Conservation (phyloP, 2,888 invertebrate genomes). For the Nomada flava region DNA sequence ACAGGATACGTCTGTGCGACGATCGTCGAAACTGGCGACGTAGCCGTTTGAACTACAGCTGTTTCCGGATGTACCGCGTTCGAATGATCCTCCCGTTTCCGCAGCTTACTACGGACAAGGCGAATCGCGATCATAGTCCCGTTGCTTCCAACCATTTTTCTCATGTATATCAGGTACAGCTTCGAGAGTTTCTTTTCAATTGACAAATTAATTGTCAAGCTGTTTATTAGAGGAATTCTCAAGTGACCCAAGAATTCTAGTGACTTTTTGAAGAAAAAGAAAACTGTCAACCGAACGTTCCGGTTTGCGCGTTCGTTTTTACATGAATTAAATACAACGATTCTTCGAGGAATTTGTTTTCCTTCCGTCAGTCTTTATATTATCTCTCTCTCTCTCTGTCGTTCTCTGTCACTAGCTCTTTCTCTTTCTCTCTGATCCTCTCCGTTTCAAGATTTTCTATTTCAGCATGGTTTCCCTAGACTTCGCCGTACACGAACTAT, state of each 20-base stretch:
- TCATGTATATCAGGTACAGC: slow-evolving; percentile 84
- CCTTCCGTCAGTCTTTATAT: slow-evolving; percentile 55
- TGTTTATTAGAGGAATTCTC: slow-evolving; percentile 70
- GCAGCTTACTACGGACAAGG: slow-evolving; percentile 95
- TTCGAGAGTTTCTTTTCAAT: slow-evolving; percentile 77
- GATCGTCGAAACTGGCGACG: slow-evolving; percentile 75
- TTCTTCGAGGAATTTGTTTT: slow-evolving; percentile 14
- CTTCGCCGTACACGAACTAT: slow-evolving; percentile 16
- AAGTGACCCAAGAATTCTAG: slow-evolving; percentile 71
- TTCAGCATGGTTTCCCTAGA: slow-evolving; percentile 14
- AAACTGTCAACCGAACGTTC: slow-evolving; percentile 8
- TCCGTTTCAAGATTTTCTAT: neutral
- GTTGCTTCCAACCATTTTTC: slow-evolving; percentile 92
- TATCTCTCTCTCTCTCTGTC: slow-evolving; percentile 26
- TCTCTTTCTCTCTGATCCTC: neutral
- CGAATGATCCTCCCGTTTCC: slow-evolving; percentile 92
- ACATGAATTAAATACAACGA: slow-evolving; percentile 31
- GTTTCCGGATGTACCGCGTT: slow-evolving; percentile 79
- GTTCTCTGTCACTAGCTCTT: neutral
- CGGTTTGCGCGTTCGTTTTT: slow-evolving; percentile 1
- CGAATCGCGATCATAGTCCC: slow-evolving; percentile 95
- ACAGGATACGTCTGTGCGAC: slow-evolving; percentile 60
- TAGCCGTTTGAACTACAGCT: slow-evolving; percentile 87
- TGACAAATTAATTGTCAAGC: slow-evolving; percentile 76
- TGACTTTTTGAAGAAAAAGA: slow-evolving; percentile 41